Percentiles rank a stretch among this genome's conserved stretches.
Conservation (phyloP, 2,113 vertebrate species). For the Abramis brama region DNA sequence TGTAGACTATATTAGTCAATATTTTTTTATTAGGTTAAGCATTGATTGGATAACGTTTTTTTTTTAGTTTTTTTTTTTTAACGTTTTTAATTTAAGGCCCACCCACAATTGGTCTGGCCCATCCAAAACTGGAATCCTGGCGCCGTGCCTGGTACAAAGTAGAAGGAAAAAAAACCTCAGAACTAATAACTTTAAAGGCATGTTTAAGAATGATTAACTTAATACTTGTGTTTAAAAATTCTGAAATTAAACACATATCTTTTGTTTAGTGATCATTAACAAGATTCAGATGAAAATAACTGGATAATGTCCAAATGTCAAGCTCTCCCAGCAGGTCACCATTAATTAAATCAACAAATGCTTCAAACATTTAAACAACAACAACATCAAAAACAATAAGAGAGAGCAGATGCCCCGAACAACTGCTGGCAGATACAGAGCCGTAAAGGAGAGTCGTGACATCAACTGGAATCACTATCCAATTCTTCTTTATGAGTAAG, state of each 20-base stretch:
- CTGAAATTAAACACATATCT: not conserved
- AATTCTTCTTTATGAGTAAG: not conserved
- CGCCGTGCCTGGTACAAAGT: too few species aligned
- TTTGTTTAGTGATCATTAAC: constrained; percentile 16
- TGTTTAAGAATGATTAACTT: not conserved
- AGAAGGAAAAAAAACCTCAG: not conserved
- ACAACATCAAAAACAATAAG: constrained; percentile 38
- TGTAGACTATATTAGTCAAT: too few species aligned
- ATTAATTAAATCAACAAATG: constrained; percentile 22
- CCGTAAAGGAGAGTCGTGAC: not conserved
- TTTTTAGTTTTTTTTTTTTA: too few species aligned
- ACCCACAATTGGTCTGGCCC: too few species aligned
- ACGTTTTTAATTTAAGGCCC: too few species aligned
- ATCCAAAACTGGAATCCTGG: too few species aligned
- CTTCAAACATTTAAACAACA: constrained; percentile 45
- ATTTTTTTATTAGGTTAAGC: too few species aligned
- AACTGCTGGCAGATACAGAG: not conserved
- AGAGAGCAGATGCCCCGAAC: constrained; percentile 53
- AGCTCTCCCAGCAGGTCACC: not conserved
- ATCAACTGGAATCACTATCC: constrained; percentile 7
- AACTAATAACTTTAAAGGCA: not conserved
- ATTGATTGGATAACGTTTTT: too few species aligned
- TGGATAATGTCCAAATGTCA: not conserved
- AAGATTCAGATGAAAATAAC: constrained; percentile 6
- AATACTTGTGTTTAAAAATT: not conserved